phyloP scores from a whole-genome alignment of 2,888 invertebrate species.

The Helleia helle region DNA sequence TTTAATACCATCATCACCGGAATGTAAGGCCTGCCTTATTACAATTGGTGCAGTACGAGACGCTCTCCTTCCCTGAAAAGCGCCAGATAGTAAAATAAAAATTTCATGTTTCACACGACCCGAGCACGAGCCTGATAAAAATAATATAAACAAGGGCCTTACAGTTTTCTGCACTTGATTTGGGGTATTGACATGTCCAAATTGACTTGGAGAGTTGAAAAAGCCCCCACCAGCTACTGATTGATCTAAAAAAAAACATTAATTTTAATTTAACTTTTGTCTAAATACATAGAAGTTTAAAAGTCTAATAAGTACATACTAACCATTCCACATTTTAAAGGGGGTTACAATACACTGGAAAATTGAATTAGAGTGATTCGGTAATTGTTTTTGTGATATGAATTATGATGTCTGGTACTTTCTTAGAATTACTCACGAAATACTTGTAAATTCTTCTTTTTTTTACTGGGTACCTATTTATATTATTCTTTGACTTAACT shows the following conservation, averaged over 20 bases:
- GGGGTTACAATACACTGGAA: too few species aligned
- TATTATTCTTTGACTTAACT: too few species aligned
- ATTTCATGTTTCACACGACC: too few species aligned
- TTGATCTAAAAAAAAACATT: conserved; percentile 43
- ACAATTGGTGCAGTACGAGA: conserved; percentile 67
- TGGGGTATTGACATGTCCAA: conserved; percentile 60
- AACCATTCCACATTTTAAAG: background rate
- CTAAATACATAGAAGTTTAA: background rate
- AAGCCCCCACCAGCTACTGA: conserved; percentile 63
- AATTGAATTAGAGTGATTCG: too few species aligned
- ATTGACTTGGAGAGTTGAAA: conserved; percentile 60
- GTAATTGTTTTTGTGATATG: too few species aligned
- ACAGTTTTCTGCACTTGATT: conserved; percentile 57
- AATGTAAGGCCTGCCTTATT: conserved; percentile 59
- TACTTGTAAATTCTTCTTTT: too few species aligned
- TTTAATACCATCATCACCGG: conserved; percentile 63
- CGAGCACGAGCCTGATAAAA: too few species aligned
- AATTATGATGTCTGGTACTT: too few species aligned
- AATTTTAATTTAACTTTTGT: background rate
- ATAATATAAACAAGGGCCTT: too few species aligned
- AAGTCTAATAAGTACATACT: background rate
- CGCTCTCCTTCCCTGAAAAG: conserved; percentile 46
- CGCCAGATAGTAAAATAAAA: too few species aligned
- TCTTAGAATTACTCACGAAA: too few species aligned
- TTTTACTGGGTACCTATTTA: too few species aligned